Evolutionary conservation across 2,797 vertebrate genomes (phyloP).

Genomic region (Pteropus rufus): DNA sequence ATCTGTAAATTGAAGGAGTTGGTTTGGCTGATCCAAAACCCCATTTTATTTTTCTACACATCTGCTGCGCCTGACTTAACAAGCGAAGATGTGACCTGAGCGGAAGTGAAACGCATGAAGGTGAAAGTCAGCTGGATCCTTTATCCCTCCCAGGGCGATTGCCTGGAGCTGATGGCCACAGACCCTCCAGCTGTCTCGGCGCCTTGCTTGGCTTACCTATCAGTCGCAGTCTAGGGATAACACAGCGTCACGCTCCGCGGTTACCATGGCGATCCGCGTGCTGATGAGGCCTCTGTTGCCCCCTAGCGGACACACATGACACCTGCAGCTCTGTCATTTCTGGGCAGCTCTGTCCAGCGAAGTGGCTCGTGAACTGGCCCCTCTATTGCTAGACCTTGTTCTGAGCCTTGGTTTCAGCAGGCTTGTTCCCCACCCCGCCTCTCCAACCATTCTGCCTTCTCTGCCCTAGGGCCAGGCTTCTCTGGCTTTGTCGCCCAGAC

Average conservation of each 20-base stretch:
- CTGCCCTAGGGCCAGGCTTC: background rate
- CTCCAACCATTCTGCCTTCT: background rate
- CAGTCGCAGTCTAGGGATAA: background rate
- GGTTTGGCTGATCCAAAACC: background rate
- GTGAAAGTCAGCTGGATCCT: background rate
- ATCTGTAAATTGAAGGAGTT: background rate
- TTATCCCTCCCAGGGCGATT: background rate
- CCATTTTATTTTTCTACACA: conserved; percentile 6
- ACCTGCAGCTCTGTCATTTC: background rate
- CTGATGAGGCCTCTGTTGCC: background rate
- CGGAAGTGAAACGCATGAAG: background rate
- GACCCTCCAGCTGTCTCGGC: fast-evolving
- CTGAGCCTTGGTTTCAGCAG: background rate
- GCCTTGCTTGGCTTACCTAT: fast-evolving
- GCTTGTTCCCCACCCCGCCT: fast-evolving
- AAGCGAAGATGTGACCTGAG: background rate
- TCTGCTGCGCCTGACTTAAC: background rate
- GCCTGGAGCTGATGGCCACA: background rate
- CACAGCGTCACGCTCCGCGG: fast-evolving
- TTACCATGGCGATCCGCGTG: background rate
- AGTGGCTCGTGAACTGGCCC: background rate
- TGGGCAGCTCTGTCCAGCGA: background rate
- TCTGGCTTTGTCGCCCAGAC: background rate
- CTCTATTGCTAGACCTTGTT: background rate
- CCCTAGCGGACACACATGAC: background rate